phyloP scores from a whole-genome alignment of 2,888 invertebrate genomes.

The Drosophila nr. medialis region DNA sequence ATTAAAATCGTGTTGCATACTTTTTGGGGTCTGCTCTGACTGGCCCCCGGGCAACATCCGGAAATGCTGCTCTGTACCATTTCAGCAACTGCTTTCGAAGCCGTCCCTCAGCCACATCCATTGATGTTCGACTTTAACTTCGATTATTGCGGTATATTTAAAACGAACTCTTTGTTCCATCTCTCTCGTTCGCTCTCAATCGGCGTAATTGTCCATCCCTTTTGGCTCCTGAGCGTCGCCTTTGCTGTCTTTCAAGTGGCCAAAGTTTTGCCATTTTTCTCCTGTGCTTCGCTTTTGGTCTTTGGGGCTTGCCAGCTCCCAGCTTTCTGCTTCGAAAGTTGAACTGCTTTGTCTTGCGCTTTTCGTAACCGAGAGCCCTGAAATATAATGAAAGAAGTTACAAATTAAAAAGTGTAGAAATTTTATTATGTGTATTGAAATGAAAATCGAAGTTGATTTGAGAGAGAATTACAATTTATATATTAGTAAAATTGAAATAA shows the following conservation, averaged over 20 bases:
- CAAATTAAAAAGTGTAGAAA: not conserved
- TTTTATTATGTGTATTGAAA: not conserved
- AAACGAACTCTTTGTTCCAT: slow-evolving; percentile 27
- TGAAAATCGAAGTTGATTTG: not conserved
- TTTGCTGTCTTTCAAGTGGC: slow-evolving; percentile 28
- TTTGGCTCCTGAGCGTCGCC: not conserved
- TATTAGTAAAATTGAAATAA: too few species aligned
- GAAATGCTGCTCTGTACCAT: slow-evolving; percentile 6
- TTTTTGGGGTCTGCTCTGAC: slow-evolving; percentile 42
- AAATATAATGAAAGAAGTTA: not conserved
- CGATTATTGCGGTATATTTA: slow-evolving; percentile 69
- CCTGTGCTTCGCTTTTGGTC: slow-evolving; percentile 35
- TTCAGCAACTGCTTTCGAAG: slow-evolving; percentile 16
- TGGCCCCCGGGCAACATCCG: slow-evolving; percentile 32
- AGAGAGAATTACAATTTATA: not conserved
- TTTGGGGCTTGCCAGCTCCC: slow-evolving; percentile 13
- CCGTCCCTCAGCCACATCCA: slow-evolving; percentile 15
- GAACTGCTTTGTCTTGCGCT: slow-evolving; percentile 6
- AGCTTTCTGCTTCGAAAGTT: slow-evolving; percentile 1
- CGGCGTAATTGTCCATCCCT: slow-evolving; percentile 7
- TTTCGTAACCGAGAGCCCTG: not conserved
- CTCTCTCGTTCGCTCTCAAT: not conserved
- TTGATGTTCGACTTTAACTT: slow-evolving; percentile 69
- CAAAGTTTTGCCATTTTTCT: slow-evolving; percentile 63
- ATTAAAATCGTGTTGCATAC: slow-evolving; percentile 78